phyloP scores from a whole-genome alignment of 2,888 invertebrate genomes.

The Heliconius sara region DNA sequence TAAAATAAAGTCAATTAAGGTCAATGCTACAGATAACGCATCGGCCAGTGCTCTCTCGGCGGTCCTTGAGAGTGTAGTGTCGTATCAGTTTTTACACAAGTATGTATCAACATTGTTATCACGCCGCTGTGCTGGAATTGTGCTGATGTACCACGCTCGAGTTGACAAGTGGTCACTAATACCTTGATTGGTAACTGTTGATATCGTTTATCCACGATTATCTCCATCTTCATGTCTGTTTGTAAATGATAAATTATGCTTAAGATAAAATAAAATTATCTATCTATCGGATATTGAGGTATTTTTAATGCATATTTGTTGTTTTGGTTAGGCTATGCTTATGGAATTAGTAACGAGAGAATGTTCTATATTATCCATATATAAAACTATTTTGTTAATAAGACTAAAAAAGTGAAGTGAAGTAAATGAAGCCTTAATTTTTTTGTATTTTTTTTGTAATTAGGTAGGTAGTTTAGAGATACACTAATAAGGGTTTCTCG shows the following conservation, averaged over 20 bases:
- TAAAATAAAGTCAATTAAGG: slow-evolving; percentile 24
- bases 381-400: too few species aligned
- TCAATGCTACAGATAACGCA: slow-evolving; percentile 26
- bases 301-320: neutral
- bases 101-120: neutral
- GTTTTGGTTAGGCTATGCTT: neutral
- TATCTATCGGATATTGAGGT: neutral
- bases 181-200: slow-evolving; percentile 26
- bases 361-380: too few species aligned
- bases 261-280: neutral
- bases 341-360: too few species aligned
- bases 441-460: too few species aligned
- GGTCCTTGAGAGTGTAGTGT: slow-evolving; percentile 13
- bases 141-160: slow-evolving; percentile 22
- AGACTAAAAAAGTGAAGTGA: too few species aligned
- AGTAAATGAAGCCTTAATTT: too few species aligned
- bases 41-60: slow-evolving; percentile 11
- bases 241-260: slow-evolving; percentile 12
- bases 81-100: slow-evolving; percentile 24
- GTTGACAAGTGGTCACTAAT: slow-evolving; percentile 15
- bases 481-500: too few species aligned
- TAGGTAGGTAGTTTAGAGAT: too few species aligned
- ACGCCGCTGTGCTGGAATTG: slow-evolving; percentile 24
- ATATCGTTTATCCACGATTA: neutral
- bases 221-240: slow-evolving; percentile 4